Conservation (phyloP, 2,888 invertebrate species). For the Tachina grossa region DNA sequence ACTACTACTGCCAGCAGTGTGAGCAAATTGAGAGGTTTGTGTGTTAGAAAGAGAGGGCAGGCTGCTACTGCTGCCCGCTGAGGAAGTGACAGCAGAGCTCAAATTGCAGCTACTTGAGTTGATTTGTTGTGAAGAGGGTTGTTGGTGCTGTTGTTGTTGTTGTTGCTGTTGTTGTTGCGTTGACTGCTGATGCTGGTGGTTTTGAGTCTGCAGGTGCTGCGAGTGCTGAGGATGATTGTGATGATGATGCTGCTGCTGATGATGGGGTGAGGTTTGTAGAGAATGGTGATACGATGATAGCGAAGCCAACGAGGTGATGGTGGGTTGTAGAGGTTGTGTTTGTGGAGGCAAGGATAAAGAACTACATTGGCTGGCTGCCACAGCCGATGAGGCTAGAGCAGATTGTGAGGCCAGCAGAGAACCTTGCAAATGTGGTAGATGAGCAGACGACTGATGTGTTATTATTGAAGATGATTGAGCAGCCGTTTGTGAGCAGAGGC, state of each 20-base stretch:
- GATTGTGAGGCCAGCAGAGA: constrained; percentile 68
- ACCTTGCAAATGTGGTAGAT: constrained; percentile 71
- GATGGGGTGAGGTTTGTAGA: constrained; percentile 53
- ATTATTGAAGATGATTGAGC: constrained; percentile 67
- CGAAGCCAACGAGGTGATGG: constrained; percentile 76
- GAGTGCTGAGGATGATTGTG: constrained; percentile 39
- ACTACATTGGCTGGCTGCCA: constrained; percentile 83
- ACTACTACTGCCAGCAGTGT: constrained; percentile 77
- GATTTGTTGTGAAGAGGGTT: constrained; percentile 72
- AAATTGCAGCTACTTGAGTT: constrained; percentile 75
- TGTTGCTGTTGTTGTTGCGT: constrained; percentile 69
- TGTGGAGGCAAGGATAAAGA: constrained; percentile 80
- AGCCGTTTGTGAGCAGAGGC: constrained; percentile 76
- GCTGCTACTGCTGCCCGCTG: constrained; percentile 72
- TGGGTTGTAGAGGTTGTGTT: constrained; percentile 80
- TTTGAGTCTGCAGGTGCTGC: constrained; percentile 62
- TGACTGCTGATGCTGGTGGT: constrained; percentile 70
- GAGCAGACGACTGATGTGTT: constrained; percentile 71
- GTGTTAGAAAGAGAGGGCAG: constrained; percentile 76
- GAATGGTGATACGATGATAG: constrained; percentile 68
- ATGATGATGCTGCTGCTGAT: constrained; percentile 55
- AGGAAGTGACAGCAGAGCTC: constrained; percentile 41
- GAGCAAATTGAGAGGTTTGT: constrained; percentile 75
- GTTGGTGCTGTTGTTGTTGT: constrained; percentile 67
- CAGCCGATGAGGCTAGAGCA: constrained; percentile 70